Conservation (phyloP, 1,140 invertebrate genomes). For the Drosophila littoralis region DNA sequence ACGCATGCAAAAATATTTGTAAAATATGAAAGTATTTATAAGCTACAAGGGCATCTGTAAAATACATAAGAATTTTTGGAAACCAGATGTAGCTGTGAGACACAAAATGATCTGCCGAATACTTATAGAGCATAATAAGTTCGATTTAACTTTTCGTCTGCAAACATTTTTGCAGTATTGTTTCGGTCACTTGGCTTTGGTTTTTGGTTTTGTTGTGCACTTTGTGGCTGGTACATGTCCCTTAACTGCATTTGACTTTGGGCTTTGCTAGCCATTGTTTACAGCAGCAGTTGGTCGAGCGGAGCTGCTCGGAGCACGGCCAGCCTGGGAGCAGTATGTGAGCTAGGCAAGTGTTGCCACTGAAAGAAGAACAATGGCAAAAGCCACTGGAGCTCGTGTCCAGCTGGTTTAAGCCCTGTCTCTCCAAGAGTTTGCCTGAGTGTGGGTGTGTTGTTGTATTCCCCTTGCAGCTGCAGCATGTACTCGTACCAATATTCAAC, state of each 20-base stretch:
- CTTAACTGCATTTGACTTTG: conserved; percentile 51
- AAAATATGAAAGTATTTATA: too few relatives aligned
- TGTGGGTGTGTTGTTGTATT: not conserved
- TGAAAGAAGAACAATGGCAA: conserved; percentile 1
- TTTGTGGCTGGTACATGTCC: conserved; percentile 18
- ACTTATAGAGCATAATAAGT: conserved; percentile 1
- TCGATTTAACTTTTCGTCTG: conserved; percentile 30
- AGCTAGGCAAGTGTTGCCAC: conserved; percentile 16
- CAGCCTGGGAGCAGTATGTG: not conserved
- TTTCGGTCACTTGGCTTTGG: conserved; percentile 24
- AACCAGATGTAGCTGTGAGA: not conserved
- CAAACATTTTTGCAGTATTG: conserved; percentile 9
- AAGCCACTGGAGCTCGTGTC: conserved; percentile 3
- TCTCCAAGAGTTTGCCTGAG: not conserved
- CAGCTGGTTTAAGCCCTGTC: not conserved
- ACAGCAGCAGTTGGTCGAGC: conserved; percentile 21
- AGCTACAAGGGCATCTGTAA: not conserved
- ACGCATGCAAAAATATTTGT: too few relatives aligned
- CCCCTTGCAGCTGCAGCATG: conserved; percentile 30
- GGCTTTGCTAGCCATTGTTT: conserved; percentile 27
- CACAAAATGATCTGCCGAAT: not conserved
- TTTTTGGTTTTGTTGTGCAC: conserved; percentile 28
- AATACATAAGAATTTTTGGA: not conserved
- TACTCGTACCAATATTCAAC: conserved; percentile 33
- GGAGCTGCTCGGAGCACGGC: not conserved